These are phyloP conservation scores for Solenopsis invicta DNA, from an alignment of 1,140 invertebrate genomes.

Conservation along the genomic window DNA sequence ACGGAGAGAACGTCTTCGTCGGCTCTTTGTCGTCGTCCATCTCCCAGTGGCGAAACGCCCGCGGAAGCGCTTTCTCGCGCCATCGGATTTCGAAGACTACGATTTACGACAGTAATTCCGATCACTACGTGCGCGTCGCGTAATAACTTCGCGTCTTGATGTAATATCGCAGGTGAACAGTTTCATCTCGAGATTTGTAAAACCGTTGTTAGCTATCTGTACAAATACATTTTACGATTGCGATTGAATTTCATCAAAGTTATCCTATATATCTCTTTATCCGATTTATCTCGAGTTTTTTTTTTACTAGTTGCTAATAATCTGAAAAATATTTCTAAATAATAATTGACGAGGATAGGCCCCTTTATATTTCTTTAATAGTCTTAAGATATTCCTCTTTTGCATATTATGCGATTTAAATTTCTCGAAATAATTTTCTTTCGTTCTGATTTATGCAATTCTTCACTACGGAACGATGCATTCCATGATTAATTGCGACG, in stretches of 20 bases:
- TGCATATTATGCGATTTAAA: not conserved
- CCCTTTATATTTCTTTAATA: not conserved
- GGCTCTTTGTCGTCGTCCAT: conserved; percentile 52
- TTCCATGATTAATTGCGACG: conserved; percentile 17
- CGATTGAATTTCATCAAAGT: not conserved
- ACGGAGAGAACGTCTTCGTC: conserved; percentile 50
- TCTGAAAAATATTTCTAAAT: not conserved
- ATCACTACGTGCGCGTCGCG: conserved; percentile 24
- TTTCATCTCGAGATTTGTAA: conserved; percentile 39
- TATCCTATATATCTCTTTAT: not conserved
- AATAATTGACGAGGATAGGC: not conserved
- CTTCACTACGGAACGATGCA: not conserved
- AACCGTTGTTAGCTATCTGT: conserved; percentile 37
- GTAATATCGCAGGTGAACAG: conserved; percentile 24
- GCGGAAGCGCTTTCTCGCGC: conserved; percentile 57
- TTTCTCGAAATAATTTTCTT: conserved; percentile 13
- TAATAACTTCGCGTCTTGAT: conserved; percentile 46
- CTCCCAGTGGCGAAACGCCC: conserved; percentile 43
- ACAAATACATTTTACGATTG: conserved; percentile 1
- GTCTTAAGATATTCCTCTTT: not conserved
- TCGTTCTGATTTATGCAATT: not conserved
- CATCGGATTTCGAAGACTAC: conserved; percentile 56
- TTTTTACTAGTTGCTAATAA: not conserved
- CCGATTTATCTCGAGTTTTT: not conserved
- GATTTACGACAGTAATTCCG: conserved; percentile 63